Percentiles rank a stretch among this genome's conserved stretches.
Conservation (phyloP, 2,113 vertebrate genomes). For the Isurus oxyrinchus region DNA sequence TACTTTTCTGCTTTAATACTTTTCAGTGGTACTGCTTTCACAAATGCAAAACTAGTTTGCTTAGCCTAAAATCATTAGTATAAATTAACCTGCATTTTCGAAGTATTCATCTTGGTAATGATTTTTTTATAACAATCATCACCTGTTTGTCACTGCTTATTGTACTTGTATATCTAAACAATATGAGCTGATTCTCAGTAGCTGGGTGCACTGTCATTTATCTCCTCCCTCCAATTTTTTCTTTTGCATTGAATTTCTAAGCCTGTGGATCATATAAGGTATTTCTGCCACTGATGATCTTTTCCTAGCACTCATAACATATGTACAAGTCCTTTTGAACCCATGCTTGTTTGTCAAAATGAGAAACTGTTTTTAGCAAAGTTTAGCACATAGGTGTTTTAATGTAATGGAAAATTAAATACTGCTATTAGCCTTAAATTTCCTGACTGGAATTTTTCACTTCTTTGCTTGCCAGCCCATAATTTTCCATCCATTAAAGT, state of each 20-base stretch:
- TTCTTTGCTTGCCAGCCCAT: not conserved
- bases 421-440: not conserved
- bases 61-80: not conserved
- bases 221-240: not conserved
- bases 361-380: not conserved
- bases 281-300: not conserved
- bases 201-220: not conserved
- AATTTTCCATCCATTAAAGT: constrained; percentile 19
- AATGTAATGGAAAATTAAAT: not conserved
- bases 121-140: not conserved
- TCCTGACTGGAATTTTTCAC: not conserved
- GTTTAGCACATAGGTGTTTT: not conserved
- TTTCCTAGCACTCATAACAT: not conserved
- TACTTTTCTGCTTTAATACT: not conserved
- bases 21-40: not conserved
- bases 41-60: not conserved
- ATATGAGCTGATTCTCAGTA: not conserved
- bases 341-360: not conserved
- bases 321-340: not conserved
- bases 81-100: not conserved
- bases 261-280: not conserved
- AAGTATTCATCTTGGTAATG: not conserved
- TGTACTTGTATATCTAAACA: not conserved
- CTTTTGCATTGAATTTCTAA: not conserved
- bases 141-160: not conserved